Evolutionary conservation across 2,797 vertebrate species (phyloP).

Genomic region (Hemitrygon akajei): DNA sequence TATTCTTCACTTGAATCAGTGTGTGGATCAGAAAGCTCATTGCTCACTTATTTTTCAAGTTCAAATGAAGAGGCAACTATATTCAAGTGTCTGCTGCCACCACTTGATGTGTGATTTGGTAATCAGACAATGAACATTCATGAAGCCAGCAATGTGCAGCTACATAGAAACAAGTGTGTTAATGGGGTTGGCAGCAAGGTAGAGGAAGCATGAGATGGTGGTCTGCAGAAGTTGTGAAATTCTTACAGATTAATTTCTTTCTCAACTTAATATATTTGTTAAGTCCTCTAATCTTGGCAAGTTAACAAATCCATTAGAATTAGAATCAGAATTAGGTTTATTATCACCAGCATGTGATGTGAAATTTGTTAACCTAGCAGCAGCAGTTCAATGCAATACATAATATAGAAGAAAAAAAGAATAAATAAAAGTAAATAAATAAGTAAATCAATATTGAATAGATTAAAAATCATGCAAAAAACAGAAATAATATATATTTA

Average conservation of each 20-base stretch:
- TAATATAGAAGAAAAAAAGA: too few species aligned
- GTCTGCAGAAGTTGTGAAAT: neutral
- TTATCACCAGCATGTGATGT: too few species aligned
- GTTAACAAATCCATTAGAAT: neutral
- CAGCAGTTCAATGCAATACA: too few species aligned
- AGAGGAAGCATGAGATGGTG: too few species aligned
- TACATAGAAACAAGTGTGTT: neutral
- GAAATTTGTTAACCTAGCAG: too few species aligned
- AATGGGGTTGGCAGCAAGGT: too few species aligned
- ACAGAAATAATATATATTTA: too few species aligned
- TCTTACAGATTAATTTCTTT: neutral
- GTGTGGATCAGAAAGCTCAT: constrained; percentile 31
- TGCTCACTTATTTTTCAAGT: constrained; percentile 33
- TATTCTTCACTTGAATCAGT: neutral
- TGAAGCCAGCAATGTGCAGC: neutral
- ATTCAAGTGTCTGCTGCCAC: constrained; percentile 7
- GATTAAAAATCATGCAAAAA: too few species aligned
- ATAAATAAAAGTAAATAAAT: too few species aligned
- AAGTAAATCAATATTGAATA: too few species aligned
- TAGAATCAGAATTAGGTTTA: too few species aligned
- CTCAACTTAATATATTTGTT: neutral
- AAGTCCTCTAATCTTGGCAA: neutral
- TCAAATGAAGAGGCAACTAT: constrained; percentile 29
- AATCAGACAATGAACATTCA: constrained; percentile 26
- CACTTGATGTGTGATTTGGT: constrained; percentile 37